Base-by-base conservation (phyloP, 2,888 invertebrate species). In the Digitonthophagus gazella region DNA sequence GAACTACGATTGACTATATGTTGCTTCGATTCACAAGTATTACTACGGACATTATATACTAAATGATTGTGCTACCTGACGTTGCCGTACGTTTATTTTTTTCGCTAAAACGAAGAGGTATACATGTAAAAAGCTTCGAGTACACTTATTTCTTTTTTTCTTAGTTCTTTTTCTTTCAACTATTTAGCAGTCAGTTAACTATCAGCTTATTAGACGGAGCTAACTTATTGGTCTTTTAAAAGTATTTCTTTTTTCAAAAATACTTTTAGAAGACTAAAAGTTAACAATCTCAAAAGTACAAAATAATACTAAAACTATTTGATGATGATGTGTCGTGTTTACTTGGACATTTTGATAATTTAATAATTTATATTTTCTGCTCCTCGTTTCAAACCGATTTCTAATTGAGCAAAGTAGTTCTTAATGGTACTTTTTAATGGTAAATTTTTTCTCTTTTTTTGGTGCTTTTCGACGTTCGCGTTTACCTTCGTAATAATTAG, bases 1-100 rank as follows among this genome's bases (percentile, higher is more conserved):
- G 70, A 68, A 63, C 70, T 70, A 70, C 61, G 67, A 70, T 70
- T 68, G 68, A 68, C 68, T 70, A 67, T 20, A 65, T 14, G 58
- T 64, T 54, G 58, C 61, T 61, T 61, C 61, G 61, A 61, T 61
- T 61, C 61, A 61, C 19, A 61, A 61, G 19, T 61, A 61, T 18
- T 19, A 61, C 61, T 61, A 61, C 20, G 28, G 28, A 61, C 19
- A 61, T 61, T 61, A 19, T 61, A 18, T 57, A n/a, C 57, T 57
- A n/a, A 61, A n/a, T 61, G 61, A 61, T 61, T 61, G 61, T 61
- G 61, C 61, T 61, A 61, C 61, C 61, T 61, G 61, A 61, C 61
- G 16, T 61, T 44, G 28, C 28, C 28, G 28, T 44, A 44, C 28
- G n/a, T n/a, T n/a, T n/a, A 44, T 44, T 44, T 44, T 44, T 6